Evolutionary conservation across 2,888 invertebrate genomes (phyloP).

Genomic region (Cheilosia vernalis): DNA sequence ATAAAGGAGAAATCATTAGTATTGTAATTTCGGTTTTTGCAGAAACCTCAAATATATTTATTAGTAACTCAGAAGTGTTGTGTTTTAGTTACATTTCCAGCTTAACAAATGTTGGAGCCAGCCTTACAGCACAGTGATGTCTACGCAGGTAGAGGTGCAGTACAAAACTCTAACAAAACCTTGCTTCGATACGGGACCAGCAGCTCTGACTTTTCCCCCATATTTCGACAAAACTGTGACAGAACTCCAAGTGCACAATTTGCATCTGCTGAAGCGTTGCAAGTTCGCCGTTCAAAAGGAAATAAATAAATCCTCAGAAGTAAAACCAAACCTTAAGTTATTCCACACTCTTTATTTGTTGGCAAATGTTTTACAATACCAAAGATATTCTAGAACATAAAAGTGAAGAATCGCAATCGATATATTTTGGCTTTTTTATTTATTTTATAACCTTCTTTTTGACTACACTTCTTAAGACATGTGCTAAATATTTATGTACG

Average conservation of each 20-base stretch:
- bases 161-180: too few relatives aligned
- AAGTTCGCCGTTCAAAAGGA: too few relatives aligned
- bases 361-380: constrained; percentile 52
- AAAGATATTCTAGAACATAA: constrained; percentile 42
- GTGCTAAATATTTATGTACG: constrained; percentile 24
- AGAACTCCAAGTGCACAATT: too few relatives aligned
- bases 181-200: too few relatives aligned
- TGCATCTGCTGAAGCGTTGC: too few relatives aligned
- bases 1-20: constrained; percentile 49
- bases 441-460: constrained; percentile 4
- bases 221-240: too few relatives aligned
- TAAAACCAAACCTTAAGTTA: constrained; percentile 17
- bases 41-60: constrained; percentile 66
- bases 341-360: constrained; percentile 68
- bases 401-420: constrained; percentile 51
- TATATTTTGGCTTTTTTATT: constrained; percentile 48
- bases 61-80: constrained; percentile 48
- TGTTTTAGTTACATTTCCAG: neutral
- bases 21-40: constrained; percentile 59
- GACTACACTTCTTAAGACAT: constrained; percentile 16
- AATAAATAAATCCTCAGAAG: neutral
- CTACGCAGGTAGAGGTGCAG: too few relatives aligned
- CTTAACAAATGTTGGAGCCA: too few relatives aligned
- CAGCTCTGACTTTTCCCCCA: too few relatives aligned
- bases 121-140: too few relatives aligned